Percentiles rank a stretch among this genome's conserved stretches.
Evolutionary conservation across 2,888 invertebrate species (phyloP).

Genomic region (Drosophila merina): DNA sequence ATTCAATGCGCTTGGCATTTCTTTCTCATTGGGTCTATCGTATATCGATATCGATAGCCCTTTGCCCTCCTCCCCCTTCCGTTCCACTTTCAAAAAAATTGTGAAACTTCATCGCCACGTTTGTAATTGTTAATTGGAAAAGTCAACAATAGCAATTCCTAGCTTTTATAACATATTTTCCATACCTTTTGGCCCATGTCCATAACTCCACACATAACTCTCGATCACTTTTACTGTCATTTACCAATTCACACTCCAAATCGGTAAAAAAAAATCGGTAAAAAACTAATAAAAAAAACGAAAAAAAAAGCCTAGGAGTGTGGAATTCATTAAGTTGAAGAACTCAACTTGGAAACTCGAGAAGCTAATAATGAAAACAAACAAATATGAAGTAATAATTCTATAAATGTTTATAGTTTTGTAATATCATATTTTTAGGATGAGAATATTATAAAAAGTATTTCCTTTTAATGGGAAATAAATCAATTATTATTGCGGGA

Average conservation of each 20-base stretch:
- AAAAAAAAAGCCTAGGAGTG: neutral
- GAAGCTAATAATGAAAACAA: neutral
- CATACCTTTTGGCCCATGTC: conserved; percentile 13
- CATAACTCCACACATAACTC: conserved; percentile 23
- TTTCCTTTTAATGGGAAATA: neutral
- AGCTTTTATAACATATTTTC: conserved; percentile 47
- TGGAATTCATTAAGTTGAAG: neutral
- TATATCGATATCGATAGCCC: neutral
- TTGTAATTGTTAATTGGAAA: conserved; percentile 72
- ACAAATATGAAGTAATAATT: neutral
- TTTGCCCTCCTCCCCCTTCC: too few species aligned
- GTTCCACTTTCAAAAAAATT: neutral
- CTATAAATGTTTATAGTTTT: neutral
- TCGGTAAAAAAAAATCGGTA: conserved; percentile 4
- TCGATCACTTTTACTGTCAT: conserved; percentile 53
- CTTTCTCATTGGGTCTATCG: conserved; percentile 16
- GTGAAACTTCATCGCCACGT: conserved; percentile 10
- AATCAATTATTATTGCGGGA: neutral
- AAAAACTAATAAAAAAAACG: neutral
- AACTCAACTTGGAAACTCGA: neutral
- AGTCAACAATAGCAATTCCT: conserved; percentile 58
- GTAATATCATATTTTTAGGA: neutral
- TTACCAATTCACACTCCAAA: conserved; percentile 64
- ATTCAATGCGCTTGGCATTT: conserved; percentile 8
- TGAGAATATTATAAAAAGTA: neutral